Evolutionary conservation across 1,140 invertebrate species (phyloP).

Genomic region (Phymastichus coffea): DNA sequence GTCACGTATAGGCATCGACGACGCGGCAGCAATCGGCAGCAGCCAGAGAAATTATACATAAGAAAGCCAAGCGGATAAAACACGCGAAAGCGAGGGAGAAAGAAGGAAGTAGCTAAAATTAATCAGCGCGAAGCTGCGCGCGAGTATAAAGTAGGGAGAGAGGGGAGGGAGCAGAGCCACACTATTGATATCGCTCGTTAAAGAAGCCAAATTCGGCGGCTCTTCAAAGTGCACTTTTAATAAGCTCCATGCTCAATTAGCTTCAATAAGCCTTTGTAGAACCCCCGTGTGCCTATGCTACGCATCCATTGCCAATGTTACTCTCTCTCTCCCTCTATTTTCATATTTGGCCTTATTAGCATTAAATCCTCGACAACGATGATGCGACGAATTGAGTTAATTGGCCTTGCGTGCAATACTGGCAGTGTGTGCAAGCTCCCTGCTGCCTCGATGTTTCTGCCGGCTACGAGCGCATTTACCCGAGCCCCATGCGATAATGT

Average conservation of each 20-base stretch:
- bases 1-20: not conserved
- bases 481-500: too few relatives aligned
- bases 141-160: not conserved
- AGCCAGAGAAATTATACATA: too few relatives aligned
- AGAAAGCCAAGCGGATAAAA: not conserved
- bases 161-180: too few relatives aligned
- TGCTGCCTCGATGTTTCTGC: too few relatives aligned
- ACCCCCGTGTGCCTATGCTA: not conserved
- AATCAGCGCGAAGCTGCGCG: not conserved
- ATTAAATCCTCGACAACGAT: not conserved
- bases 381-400: constrained; percentile 8
- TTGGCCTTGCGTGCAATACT: not conserved
- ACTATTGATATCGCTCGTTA: not conserved
- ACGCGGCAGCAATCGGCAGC: not conserved
- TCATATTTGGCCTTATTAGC: constrained; percentile 17
- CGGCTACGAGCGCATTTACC: too few relatives aligned
- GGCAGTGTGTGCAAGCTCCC: too few relatives aligned
- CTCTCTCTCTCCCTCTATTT: constrained; percentile 1
- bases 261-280: constrained; percentile 4
- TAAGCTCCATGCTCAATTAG: constrained; percentile 27
- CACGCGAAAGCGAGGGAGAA: not conserved
- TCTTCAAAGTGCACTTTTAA: constrained; percentile 25
- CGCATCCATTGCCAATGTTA: not conserved
- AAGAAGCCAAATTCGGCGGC: too few relatives aligned
- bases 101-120: constrained; percentile 25